Evolutionary conservation across 1,140 invertebrate species (phyloP).

Genomic region (Panagrolaimus sp.): DNA sequence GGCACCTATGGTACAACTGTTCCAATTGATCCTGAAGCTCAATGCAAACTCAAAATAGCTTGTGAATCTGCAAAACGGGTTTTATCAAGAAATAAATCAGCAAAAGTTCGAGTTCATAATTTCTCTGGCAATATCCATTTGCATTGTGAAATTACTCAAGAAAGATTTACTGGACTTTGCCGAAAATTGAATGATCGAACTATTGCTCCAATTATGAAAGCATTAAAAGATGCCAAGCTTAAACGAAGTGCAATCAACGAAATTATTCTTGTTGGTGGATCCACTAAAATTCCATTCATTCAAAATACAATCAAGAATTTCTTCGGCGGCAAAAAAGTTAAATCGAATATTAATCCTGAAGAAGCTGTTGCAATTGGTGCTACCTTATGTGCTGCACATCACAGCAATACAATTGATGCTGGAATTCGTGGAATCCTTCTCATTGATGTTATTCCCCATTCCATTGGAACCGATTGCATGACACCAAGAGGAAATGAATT

Average conservation of each 20-base stretch:
- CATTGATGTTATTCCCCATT: slow-evolving; percentile 89
- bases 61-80: slow-evolving; percentile 94
- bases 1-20: slow-evolving; percentile 93
- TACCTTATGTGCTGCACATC: slow-evolving; percentile 87
- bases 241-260: slow-evolving; percentile 88
- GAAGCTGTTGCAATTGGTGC: slow-evolving; percentile 95
- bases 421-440: slow-evolving; percentile 88
- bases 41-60: slow-evolving; percentile 95
- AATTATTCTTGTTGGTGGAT: slow-evolving; percentile 92
- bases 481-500: slow-evolving; percentile 45
- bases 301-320: slow-evolving; percentile 89
- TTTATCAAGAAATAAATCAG: slow-evolving; percentile 80
- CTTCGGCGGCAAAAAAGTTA: slow-evolving; percentile 82
- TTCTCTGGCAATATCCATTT: slow-evolving; percentile 92
- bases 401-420: slow-evolving; percentile 89
- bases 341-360: slow-evolving; percentile 91
- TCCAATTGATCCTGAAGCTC: slow-evolving; percentile 92
- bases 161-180: slow-evolving; percentile 87
- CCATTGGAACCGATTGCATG: slow-evolving; percentile 72
- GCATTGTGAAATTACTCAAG: slow-evolving; percentile 86
- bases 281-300: slow-evolving; percentile 97
- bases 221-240: slow-evolving; percentile 90
- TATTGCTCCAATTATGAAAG: slow-evolving; percentile 88
- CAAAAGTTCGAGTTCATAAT: slow-evolving; percentile 86
- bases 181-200: slow-evolving; percentile 89